These are phyloP conservation scores for Apeltes quadracus DNA, from an alignment of 2,113 vertebrate species.

Conservation along the genomic window DNA sequence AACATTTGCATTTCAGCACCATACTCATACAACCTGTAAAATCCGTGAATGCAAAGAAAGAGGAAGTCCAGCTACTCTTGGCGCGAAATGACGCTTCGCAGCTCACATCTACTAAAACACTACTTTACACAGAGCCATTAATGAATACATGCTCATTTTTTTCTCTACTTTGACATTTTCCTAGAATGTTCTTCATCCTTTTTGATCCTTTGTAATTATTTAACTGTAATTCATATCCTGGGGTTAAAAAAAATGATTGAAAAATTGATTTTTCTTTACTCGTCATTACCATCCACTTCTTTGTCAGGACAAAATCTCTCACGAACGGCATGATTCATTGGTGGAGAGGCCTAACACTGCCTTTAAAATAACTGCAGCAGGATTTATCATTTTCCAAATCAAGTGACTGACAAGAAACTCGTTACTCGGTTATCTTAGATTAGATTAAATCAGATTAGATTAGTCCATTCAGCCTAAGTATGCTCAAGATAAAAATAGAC, in stretches of 20 bases:
- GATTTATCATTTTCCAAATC: constrained; percentile 32
- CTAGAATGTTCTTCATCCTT: background rate
- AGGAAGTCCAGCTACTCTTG: background rate
- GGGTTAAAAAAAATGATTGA: constrained; percentile 18
- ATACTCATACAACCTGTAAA: background rate
- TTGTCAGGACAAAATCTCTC: constrained; percentile 1
- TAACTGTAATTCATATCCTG: constrained; percentile 12
- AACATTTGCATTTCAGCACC: constrained; percentile 8
- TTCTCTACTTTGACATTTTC: background rate
- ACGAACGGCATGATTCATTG: background rate
- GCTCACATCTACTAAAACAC: constrained; percentile 2
- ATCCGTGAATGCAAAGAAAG: background rate
- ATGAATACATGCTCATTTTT: constrained; percentile 2
- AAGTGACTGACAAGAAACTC: constrained; percentile 47
- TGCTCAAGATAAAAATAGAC: constrained; percentile 51
- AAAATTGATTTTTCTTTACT: constrained; percentile 16
- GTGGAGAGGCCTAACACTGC: constrained; percentile 20
- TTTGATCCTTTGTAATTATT: constrained; percentile 1
- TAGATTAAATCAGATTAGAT: constrained; percentile 51
- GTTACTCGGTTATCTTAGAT: constrained; percentile 41
- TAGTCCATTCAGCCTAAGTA: constrained; percentile 40
- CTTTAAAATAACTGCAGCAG: constrained; percentile 20
- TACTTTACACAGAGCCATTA: background rate
- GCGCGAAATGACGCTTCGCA: background rate
- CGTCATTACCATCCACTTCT: constrained; percentile 27